Conservation (phyloP, 2,113 vertebrate species). For the Crotalus helleri region DNA sequence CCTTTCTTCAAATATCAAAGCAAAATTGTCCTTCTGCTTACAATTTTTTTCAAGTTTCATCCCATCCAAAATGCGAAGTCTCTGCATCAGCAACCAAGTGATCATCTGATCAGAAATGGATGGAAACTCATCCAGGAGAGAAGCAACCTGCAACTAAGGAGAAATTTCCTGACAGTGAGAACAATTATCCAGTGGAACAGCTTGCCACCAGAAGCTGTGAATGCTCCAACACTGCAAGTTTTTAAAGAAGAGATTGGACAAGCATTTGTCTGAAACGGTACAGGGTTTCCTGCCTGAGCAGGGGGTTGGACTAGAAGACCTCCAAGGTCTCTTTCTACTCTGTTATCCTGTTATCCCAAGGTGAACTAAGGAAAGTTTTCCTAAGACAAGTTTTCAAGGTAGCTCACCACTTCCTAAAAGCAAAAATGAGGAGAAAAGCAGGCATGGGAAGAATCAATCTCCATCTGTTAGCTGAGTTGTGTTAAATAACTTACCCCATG, state of each 20-base stretch:
- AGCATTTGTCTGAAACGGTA: too few species aligned
- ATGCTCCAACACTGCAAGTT: too few species aligned
- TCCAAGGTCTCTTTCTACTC: background rate
- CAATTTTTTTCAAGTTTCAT: background rate
- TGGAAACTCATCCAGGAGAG: background rate
- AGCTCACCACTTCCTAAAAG: background rate
- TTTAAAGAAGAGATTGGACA: too few species aligned
- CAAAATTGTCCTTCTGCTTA: background rate
- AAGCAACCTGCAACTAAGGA: too few species aligned
- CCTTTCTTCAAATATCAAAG: background rate
- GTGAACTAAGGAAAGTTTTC: background rate
- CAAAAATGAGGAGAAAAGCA: background rate
- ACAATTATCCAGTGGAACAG: too few species aligned
- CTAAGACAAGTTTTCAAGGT: background rate
- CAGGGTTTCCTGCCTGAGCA: too few species aligned
- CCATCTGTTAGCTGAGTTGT: background rate
- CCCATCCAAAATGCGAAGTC: background rate
- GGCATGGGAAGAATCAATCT: background rate
- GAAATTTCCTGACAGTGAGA: too few species aligned
- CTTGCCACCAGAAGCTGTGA: too few species aligned
- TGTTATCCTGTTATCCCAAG: background rate
- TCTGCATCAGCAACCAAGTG: background rate
- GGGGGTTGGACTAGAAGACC: background rate
- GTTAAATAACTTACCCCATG: background rate
- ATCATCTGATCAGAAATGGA: background rate